These are phyloP conservation scores for Drosophila sordidapex DNA, from an alignment of 2,888 invertebrate species.

Conservation along the genomic window DNA sequence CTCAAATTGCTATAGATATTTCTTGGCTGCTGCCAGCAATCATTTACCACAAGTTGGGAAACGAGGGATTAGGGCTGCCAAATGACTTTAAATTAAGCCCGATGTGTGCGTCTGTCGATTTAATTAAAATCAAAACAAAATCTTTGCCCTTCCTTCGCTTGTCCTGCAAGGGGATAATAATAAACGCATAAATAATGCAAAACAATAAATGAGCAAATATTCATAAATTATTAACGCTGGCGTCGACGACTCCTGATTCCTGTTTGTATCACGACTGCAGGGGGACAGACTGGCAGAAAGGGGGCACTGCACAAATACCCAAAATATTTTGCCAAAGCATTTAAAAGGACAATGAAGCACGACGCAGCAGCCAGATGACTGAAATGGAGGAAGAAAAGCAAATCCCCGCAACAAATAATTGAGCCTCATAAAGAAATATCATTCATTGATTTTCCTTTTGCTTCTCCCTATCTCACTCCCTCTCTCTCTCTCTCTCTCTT, in stretches of 20 bases:
- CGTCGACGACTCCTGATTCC: slow-evolving; percentile 53
- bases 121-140: slow-evolving; percentile 81
- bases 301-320: slow-evolving; percentile 66
- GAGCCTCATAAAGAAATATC: slow-evolving; percentile 79
- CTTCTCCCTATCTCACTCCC: slow-evolving; percentile 4
- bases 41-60: slow-evolving; percentile 19
- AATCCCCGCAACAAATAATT: slow-evolving; percentile 83
- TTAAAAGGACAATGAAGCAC: slow-evolving; percentile 79
- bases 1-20: slow-evolving; percentile 25
- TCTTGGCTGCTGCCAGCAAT: slow-evolving; percentile 15
- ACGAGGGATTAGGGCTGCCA: slow-evolving; percentile 58
- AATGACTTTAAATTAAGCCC: slow-evolving; percentile 77
- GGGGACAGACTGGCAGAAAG: slow-evolving; percentile 51
- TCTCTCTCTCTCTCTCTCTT: not conserved
- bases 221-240: slow-evolving; percentile 78
- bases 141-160: slow-evolving; percentile 51
- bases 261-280: slow-evolving; percentile 10
- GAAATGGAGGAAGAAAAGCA: slow-evolving; percentile 61
- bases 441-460: slow-evolving; percentile 78
- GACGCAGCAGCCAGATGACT: slow-evolving; percentile 56
- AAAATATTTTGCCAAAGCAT: slow-evolving; percentile 81
- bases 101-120: slow-evolving; percentile 76
- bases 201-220: slow-evolving; percentile 82
- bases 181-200: slow-evolving; percentile 78
- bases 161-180: slow-evolving; percentile 61